Base-by-base conservation (phyloP, 2,888 invertebrate genomes). In the Drosophila lacicola region DNA sequence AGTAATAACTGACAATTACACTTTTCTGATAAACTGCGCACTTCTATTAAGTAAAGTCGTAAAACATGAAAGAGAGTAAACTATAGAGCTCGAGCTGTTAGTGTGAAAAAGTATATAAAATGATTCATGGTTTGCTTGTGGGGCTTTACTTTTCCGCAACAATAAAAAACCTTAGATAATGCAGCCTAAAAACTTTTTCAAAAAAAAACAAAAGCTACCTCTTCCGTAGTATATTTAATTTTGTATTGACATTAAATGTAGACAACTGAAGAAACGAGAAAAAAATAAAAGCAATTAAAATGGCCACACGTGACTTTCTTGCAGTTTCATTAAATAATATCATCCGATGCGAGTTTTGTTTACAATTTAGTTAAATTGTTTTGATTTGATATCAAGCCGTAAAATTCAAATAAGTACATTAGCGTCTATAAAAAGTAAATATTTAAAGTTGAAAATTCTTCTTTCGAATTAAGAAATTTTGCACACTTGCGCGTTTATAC, bases 231-330 rank as follows among this genome's bases (percentile, higher is more conserved):
- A 50, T 11, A 37, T 25, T 3, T 33, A 6, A 29, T 29, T 29
- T 29, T 2, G 8, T 29, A 29, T 29, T 29, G 29, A 9, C 5
- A 41, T 36, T 25, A 8, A 14, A 39, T 62, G 9, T 33, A 34
- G 11, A n/a, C 11, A 25, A 17, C n/a, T 42, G 34, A 34, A n/a
- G 36, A 2, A 11, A 25, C 10, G 21, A 50, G n/a, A 33, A 36
- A 53, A 14, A 11, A 33, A 11, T 5, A n/a, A 19, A 2, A 8
- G 1, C 13, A 25, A 47, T 9, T 10, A n/a, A 21, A 46, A 47
- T 33, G 39, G 34, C 34, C 13, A 44, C 62, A 45, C 74, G 63
- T 73, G 74, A 63, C 51, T 36, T 60, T 72, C 51, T 34, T 10
- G 29, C 51, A 56, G 41, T 51, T 64, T 37, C 33, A 37, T 42